Conservation (phyloP, 2,797 vertebrate genomes). For the Rhincodon typus region DNA sequence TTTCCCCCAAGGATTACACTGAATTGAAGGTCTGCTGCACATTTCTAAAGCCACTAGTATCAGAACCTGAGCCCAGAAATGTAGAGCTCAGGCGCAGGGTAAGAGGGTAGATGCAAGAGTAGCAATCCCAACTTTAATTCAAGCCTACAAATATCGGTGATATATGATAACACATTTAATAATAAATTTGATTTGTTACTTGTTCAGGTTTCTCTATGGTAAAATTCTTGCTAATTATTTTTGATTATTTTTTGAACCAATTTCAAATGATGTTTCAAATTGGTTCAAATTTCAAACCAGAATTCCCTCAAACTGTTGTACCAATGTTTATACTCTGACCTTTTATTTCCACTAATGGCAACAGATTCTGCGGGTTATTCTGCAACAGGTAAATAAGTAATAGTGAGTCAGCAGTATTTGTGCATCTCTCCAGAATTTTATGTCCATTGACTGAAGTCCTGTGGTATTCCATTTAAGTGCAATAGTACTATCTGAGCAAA, state of each 20-base stretch:
- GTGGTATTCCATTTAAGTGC: background rate
- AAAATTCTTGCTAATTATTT: constrained; percentile 5
- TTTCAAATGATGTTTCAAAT: background rate
- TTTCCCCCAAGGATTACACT: too few species aligned
- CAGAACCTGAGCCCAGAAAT: too few species aligned
- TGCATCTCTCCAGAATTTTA: background rate
- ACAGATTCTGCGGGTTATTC: background rate
- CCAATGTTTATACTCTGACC: background rate
- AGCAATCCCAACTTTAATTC: background rate
- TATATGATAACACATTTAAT: background rate
- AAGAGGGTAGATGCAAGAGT: too few species aligned
- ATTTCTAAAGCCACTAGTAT: too few species aligned
- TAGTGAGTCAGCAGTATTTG: background rate
- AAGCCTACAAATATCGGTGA: background rate
- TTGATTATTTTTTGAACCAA: background rate
- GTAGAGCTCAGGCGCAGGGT: too few species aligned
- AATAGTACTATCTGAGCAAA: background rate
- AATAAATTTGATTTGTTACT: background rate
- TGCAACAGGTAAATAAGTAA: background rate
- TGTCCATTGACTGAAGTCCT: background rate
- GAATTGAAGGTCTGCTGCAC: too few species aligned
- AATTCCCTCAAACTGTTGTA: background rate
- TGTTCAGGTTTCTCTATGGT: background rate
- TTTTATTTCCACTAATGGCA: background rate
- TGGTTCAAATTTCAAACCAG: background rate